Base-by-base conservation (phyloP, 2,888 invertebrate species). In the Epistrophella euchroma region DNA sequence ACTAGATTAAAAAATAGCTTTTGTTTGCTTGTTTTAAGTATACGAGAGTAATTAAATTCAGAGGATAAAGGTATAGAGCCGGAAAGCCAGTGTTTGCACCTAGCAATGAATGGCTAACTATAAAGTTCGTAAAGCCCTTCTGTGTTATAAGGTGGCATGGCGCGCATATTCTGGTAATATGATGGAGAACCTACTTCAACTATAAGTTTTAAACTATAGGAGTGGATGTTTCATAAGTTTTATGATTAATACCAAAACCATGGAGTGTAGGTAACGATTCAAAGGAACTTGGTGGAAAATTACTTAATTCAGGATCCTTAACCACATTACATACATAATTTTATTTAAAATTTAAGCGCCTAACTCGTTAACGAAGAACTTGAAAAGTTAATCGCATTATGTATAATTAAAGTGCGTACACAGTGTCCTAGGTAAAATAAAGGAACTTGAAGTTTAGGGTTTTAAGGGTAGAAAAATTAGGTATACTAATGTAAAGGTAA, bases 181-280 rank as follows among this genome's bases (percentile, higher is more conserved):
- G 6, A 2, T 13, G 22, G 5, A 22, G 13, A 52, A 25, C 9
- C 13, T 52, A 52, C 52, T 52, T 52, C 52, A 52, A 28, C 15
- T 28, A 25, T 28, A n/a, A 52, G 52, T 52, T 52, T 52, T 15
- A 25, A 52, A 52, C 25, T 52, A n/a, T n/a, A 15, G 7, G 9
- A 52, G 52, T 52, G 25, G 52, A 52, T 28, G 15, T n/a, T 25
- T 15, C 4, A 25, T n/a, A 52, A 52, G 25, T 52, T 52, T 52
- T 15, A n/a, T n/a, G 52, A 25, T 52, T 52, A 52, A 52, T 25
- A 52, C 52, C 50, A 50, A 50, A 50, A 50, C 50, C 22, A 13
- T 47, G 11, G 10, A 45, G 45, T 45, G 47, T 5, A 17, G 10
- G 47, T 47, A 17, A 4, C 9, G 4, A 47, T 47, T 47, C 19